A percentile compares a stretch with the other conserved stretches of the same genome.
Conservation (phyloP, 2,888 invertebrate genomes). For the Leptinotarsa tumamoca region DNA sequence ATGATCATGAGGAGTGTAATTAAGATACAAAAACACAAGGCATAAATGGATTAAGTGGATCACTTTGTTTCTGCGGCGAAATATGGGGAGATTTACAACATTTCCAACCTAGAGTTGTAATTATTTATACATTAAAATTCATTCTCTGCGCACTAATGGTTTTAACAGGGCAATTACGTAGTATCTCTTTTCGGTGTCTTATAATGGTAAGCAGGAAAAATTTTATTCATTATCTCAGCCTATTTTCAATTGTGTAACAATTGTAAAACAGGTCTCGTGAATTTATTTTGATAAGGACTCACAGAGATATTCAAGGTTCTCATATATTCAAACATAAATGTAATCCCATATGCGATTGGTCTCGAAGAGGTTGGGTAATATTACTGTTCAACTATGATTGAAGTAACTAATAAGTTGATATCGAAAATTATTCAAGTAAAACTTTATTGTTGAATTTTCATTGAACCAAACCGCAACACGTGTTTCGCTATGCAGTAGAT, state of each 20-base stretch:
- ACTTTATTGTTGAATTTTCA: no score
- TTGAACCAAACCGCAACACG: no score
- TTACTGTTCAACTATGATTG: no score
- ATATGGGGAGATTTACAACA: constrained; percentile 21
- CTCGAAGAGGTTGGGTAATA: no score
- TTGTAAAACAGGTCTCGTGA: background rate
- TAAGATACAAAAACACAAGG: constrained; percentile 38
- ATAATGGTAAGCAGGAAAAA: constrained; percentile 6
- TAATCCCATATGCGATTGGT: no score
- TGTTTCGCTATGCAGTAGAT: no score
- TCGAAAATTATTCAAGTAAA: no score
- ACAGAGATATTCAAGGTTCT: no score
- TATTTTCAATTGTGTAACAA: background rate
- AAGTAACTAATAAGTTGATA: no score
- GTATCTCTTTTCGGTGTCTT: constrained; percentile 31
- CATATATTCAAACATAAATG: no score
- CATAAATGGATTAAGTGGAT: constrained; percentile 43
- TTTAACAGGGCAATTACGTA: constrained; percentile 42
- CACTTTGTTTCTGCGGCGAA: constrained; percentile 15
- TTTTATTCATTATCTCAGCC: background rate
- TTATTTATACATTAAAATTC: constrained; percentile 50
- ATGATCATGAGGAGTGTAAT: constrained; percentile 39
- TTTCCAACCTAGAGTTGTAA: constrained; percentile 39
- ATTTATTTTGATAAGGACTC: no score
- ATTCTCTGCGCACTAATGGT: constrained; percentile 44